Percentiles rank a stretch among this genome's conserved stretches.
Conservation (phyloP, 2,113 vertebrate genomes). For the Hylia prasina region DNA sequence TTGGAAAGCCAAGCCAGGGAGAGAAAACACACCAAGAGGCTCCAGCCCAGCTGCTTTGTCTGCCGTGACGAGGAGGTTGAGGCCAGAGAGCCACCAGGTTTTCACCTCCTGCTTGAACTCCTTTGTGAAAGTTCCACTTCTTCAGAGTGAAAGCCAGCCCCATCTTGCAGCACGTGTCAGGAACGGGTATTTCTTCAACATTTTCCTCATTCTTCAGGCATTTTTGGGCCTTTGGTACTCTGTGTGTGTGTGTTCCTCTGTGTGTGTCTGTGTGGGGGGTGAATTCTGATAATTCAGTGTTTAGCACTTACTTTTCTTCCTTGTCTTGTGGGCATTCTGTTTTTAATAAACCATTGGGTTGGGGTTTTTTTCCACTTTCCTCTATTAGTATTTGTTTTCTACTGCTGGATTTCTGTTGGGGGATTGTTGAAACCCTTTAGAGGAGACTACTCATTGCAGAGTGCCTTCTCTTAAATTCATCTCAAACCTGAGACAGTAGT, state of each 20-base stretch:
- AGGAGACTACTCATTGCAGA: background rate
- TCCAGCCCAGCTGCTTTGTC: background rate
- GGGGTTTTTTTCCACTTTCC: background rate
- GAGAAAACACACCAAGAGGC: background rate
- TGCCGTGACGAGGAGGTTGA: fast-evolving
- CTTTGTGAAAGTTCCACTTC: background rate
- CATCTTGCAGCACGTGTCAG: fast-evolving
- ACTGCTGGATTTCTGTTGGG: background rate
- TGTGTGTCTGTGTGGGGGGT: background rate
- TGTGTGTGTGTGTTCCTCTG: background rate
- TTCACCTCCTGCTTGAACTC: background rate
- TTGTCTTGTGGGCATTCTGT: background rate
- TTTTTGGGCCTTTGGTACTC: background rate
- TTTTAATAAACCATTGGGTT: background rate
- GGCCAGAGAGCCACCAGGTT: background rate
- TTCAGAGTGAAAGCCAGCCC: background rate
- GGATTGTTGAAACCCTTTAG: background rate
- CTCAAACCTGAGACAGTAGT: background rate
- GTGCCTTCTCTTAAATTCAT: background rate
- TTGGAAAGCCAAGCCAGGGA: fast-evolving
- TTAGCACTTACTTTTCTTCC: background rate
- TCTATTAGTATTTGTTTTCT: background rate
- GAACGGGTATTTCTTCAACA: background rate
- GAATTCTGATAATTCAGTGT: background rate
- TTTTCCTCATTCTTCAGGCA: background rate